Evolutionary conservation across 2,113 vertebrate genomes (phyloP).

Genomic region (Platanista minor): DNA sequence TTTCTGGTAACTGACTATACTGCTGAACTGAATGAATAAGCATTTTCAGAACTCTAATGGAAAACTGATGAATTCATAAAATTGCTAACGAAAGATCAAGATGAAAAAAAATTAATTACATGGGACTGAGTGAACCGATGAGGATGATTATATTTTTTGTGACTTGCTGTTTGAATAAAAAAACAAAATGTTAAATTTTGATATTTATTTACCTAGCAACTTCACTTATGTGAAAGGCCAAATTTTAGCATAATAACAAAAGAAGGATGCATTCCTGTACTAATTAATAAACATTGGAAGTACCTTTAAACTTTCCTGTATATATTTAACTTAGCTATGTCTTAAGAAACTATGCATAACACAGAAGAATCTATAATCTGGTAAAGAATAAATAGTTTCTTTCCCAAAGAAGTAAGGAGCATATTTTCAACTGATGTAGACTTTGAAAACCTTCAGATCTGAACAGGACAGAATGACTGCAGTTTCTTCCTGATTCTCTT

Average conservation of each 20-base stretch:
- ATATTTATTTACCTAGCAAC: background rate
- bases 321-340: background rate
- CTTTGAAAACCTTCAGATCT: background rate
- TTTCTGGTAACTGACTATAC: too few species aligned
- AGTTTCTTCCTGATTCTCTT: background rate
- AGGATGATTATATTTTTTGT: too few species aligned
- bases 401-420: background rate
- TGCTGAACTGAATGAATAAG: too few species aligned
- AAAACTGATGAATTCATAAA: too few species aligned
- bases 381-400: background rate
- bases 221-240: background rate
- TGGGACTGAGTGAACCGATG: too few species aligned
- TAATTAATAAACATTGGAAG: background rate
- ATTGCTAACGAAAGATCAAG: too few species aligned
- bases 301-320: background rate
- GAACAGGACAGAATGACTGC: background rate
- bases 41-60: too few species aligned
- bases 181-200: background rate
- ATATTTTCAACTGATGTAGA: background rate
- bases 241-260: background rate
- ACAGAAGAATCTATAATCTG: background rate
- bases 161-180: background rate
- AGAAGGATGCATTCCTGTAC: background rate
- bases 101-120: too few species aligned
- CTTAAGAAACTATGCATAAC: background rate